Evolutionary conservation across 2,888 invertebrate genomes (phyloP).

Genomic region (Argynnis bischoffii): DNA sequence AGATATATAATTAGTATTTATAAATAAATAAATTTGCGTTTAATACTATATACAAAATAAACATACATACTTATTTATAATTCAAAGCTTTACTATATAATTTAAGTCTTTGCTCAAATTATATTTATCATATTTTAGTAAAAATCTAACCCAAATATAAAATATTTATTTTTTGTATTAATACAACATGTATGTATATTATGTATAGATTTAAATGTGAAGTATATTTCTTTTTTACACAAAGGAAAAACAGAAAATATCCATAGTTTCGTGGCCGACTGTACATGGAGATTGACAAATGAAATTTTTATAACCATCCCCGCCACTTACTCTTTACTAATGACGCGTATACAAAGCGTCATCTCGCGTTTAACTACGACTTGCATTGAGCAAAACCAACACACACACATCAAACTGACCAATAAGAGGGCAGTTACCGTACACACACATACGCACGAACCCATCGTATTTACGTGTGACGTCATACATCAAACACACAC

Average conservation of each 20-base stretch:
- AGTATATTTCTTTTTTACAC: no score
- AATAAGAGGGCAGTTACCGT: slow-evolving; percentile 28
- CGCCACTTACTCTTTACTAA: slow-evolving; percentile 55
- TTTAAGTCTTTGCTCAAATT: no score
- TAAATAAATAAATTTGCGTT: no score
- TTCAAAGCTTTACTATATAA: no score
- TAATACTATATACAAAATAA: no score
- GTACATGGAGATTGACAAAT: slow-evolving; percentile 63
- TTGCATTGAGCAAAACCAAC: slow-evolving; percentile 39
- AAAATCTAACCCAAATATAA: no score
- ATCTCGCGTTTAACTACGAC: slow-evolving; percentile 40
- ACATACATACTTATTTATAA: no score
- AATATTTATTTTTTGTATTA: no score
- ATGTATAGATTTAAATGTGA: no score
- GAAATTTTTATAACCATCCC: slow-evolving; percentile 65
- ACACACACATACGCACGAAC: slow-evolving; percentile 39
- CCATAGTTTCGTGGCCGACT: slow-evolving; percentile 19
- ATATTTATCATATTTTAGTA: no score
- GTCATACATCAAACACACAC: slow-evolving; percentile 13
- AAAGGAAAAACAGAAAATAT: not conserved
- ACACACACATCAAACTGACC: slow-evolving; percentile 34
- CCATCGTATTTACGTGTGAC: slow-evolving; percentile 25
- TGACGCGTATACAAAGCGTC: slow-evolving; percentile 55
- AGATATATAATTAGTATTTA: no score
- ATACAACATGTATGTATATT: no score